Evolutionary conservation across 2,888 invertebrate genomes (phyloP), one percentile per base, ranked within the genome.

Genomic region (Drepana falcataria): DNA sequence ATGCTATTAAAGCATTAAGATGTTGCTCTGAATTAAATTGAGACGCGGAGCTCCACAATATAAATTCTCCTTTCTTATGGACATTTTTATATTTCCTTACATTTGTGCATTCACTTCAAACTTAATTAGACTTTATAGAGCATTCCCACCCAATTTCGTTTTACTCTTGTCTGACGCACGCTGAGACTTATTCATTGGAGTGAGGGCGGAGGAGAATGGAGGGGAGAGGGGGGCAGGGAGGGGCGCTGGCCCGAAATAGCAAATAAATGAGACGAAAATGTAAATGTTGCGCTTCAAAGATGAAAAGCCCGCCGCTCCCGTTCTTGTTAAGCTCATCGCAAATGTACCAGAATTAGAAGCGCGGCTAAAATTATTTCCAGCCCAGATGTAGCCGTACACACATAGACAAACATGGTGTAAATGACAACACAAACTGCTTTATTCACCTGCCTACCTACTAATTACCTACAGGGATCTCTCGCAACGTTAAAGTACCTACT

Each of bases 201-300:
- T 75, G 79, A 77, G 74, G 81, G 77, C 73, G 71, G 67, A 61
- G 63, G 78, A 71, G 76, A 78, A 74, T 71, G 54, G 64, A 56
- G 63, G 59, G 61, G 64, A 61, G 70, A 66, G 65, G 63, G 53
- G 63, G 60, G 55, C 73, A 69, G 75, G 69, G 77, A 70, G 74
- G 69, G 74, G 75, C 75, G 75, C 72, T 81, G 78, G 84, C 87
- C 83, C 88, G 87, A 91, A 91, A 91, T 91, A 91, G 91, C 91
- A 89, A 89, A 90, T 91, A 91, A 91, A 91, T 91, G 91, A 91
- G 91, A 89, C 91, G 91, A 91, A 91, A 91, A 91, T 91, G 91
- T 91, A 91, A 91, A 91, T 91, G 91, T 89, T 85, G 87, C 88
- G 91, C 87, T 89, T 87, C 86, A 83, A 84, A 91, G 88, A 91